Percentiles rank a stretch among this genome's conserved stretches.
These are phyloP conservation scores for Stegophylla sp. DNA, from an alignment of 2,888 invertebrate species.

Conservation along the genomic window DNA sequence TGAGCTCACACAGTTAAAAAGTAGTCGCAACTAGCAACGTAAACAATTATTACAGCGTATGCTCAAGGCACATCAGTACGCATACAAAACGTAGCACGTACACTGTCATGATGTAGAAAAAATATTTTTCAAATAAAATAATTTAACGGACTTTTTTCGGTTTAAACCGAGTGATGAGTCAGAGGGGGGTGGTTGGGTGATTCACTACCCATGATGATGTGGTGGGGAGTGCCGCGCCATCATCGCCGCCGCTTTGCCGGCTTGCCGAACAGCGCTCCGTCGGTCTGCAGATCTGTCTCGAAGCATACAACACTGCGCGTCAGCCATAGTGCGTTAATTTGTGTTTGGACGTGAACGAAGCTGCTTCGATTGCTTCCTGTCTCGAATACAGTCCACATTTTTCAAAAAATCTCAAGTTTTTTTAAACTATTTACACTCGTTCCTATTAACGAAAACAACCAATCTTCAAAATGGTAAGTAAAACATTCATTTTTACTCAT, in stretches of 20 bases:
- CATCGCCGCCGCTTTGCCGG: slow-evolving; percentile 37
- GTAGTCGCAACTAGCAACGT: too few species aligned
- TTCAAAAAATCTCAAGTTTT: slow-evolving; percentile 9
- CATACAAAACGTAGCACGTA: too few species aligned
- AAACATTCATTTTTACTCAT: not conserved
- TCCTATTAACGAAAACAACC: slow-evolving; percentile 33
- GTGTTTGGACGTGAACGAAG: slow-evolving; percentile 57
- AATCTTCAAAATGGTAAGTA: slow-evolving; percentile 49
- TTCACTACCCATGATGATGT: not conserved
- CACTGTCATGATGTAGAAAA: too few species aligned
- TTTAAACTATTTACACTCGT: not conserved
- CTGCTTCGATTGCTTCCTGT: slow-evolving; percentile 49
- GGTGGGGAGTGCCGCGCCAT: slow-evolving; percentile 2
- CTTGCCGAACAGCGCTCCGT: slow-evolving; percentile 53
- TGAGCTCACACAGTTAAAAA: too few species aligned
- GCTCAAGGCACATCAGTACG: too few species aligned
- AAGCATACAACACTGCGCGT: slow-evolving; percentile 31
- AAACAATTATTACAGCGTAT: too few species aligned
- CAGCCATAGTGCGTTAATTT: slow-evolving; percentile 33
- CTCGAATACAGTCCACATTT: slow-evolving; percentile 6
- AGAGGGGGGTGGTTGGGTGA: slow-evolving; percentile 23
- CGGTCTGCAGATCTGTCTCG: slow-evolving; percentile 30
- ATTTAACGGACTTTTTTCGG: slow-evolving; percentile 6
- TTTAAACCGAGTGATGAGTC: not conserved
- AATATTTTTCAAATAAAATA: slow-evolving; percentile 12